phyloP scores from a whole-genome alignment of 2,113 vertebrate genomes.

The Hemibagrus wyckioides region DNA sequence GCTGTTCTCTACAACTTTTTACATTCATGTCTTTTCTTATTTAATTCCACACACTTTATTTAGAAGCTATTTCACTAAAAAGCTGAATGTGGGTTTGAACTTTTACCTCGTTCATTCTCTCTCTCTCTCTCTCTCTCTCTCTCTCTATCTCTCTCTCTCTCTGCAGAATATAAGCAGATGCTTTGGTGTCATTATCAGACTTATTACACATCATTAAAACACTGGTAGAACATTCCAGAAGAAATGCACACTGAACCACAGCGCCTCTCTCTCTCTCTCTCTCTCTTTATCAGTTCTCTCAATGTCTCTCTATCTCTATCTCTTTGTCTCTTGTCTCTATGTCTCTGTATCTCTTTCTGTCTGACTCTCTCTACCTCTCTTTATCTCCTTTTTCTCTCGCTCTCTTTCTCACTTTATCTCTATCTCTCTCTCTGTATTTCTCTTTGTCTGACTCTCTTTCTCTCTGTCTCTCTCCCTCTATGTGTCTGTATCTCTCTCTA shows the following conservation, averaged over 20 bases:
- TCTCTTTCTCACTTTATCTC: background rate
- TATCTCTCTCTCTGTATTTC: background rate
- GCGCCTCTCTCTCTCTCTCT: background rate
- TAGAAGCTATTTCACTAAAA: conserved; percentile 34
- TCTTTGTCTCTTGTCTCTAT: conserved; percentile 2
- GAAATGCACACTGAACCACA: conserved; percentile 52
- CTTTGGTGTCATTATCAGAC: conserved; percentile 74
- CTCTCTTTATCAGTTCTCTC: too few relatives aligned
- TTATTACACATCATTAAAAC: conserved; percentile 81
- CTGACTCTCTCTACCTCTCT: too few relatives aligned
- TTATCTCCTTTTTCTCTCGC: too few relatives aligned
- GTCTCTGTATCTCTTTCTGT: too few relatives aligned
- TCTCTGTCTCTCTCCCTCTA: background rate
- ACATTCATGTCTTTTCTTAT: conserved; percentile 21
- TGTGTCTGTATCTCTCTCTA: conserved; percentile 1
- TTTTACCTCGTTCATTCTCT: conserved; percentile 40
- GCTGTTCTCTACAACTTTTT: conserved; percentile 54
- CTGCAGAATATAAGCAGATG: conserved; percentile 56
- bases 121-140: background rate
- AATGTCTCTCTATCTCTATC: background rate
- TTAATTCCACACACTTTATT: conserved; percentile 24
- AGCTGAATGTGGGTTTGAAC: conserved; percentile 52
- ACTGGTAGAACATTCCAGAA: conserved; percentile 66
- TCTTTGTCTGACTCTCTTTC: background rate
- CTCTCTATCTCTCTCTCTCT: background rate